phyloP scores from a whole-genome alignment of 2,888 invertebrate genomes.

The Schizotus pectinicornis region DNA sequence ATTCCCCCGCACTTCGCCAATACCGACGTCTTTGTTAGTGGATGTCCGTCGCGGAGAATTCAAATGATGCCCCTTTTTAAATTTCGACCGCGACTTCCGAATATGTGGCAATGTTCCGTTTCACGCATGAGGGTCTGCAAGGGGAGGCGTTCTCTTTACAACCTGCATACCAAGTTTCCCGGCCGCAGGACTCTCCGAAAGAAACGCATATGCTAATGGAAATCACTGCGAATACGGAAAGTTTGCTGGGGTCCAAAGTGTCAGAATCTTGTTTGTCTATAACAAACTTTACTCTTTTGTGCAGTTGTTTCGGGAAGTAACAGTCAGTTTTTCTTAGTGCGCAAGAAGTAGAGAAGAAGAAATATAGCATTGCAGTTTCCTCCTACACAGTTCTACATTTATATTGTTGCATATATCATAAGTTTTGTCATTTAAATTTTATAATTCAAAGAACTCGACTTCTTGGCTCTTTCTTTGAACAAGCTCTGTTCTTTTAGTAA shows the following conservation, averaged over 20 bases:
- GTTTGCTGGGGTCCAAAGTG: not conserved
- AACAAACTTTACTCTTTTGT: too few species aligned
- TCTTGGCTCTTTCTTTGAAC: too few species aligned
- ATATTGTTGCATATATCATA: too few species aligned
- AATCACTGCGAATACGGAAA: not conserved
- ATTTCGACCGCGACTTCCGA: slow-evolving; percentile 32
- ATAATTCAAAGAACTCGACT: too few species aligned
- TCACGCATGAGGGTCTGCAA: slow-evolving; percentile 24
- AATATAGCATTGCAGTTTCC: too few species aligned
- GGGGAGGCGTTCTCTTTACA: slow-evolving; percentile 19
- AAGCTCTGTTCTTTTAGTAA: too few species aligned
- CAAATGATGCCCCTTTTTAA: slow-evolving; percentile 31
- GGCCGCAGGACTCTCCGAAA: not conserved
- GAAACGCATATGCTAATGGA: not conserved
- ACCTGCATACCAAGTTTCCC: slow-evolving; percentile 25
- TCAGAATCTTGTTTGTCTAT: too few species aligned
- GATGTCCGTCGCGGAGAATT: slow-evolving; percentile 27
- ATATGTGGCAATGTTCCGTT: slow-evolving; percentile 28
- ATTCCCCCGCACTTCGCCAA: slow-evolving; percentile 25
- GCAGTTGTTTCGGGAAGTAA: too few species aligned
- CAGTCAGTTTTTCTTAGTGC: too few species aligned
- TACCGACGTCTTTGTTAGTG: slow-evolving; percentile 26
- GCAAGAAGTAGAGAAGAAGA: too few species aligned
- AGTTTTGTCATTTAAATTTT: too few species aligned
- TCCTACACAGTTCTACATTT: too few species aligned